Base-by-base conservation (phyloP, 2,888 invertebrate species). In the Seira ritae region DNA sequence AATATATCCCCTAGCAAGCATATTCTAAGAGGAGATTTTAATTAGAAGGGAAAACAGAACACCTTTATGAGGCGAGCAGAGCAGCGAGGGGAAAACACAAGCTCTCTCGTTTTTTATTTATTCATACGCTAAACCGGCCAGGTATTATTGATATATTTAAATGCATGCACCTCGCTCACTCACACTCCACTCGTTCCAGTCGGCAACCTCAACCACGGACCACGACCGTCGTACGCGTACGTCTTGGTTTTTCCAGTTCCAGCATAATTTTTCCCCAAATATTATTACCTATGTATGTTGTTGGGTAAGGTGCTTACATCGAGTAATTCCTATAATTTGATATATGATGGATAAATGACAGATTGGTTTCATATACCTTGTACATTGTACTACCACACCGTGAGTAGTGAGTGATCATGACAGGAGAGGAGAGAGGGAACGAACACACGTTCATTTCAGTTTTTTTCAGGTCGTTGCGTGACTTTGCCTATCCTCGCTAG, bases 341-440 rank as follows among this genome's bases (percentile, higher is more conserved):
- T 31, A 31, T 31, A 31, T 31, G 31, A 70, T 78, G 66, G 24
- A 71, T 73, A 78, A 68, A 77, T 78, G 81, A 81, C 76, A 78
- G 80, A 84, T 84, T 84, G 81, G 76, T 84, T 75, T 81, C 72
- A 73, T 23, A 50, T 46, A 31, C 31, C 55, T 4, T 31, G 31
- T 31, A 4, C 31, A n/a, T n/a, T 31, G 31, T 8, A 31, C n/a
- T n/a, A n/a, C n/a, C n/a, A n/a, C n/a, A n/a, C 62, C 19, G 72
- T 67, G 67, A 69, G 72, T 80, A 79, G 77, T 80, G 80, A 84
- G 66, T 80, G 84, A 84, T 84, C 78, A 69, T 84, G 81, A 81
- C 81, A 84, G 81, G 78, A 69, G 62, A 76, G 55, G 60, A 60
- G 60, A 23, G 69, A 69, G 69, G 3, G 31, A 31, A 8, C 70